phyloP scores from a whole-genome alignment of 2,888 invertebrate genomes.

The Athetis lepigone region DNA sequence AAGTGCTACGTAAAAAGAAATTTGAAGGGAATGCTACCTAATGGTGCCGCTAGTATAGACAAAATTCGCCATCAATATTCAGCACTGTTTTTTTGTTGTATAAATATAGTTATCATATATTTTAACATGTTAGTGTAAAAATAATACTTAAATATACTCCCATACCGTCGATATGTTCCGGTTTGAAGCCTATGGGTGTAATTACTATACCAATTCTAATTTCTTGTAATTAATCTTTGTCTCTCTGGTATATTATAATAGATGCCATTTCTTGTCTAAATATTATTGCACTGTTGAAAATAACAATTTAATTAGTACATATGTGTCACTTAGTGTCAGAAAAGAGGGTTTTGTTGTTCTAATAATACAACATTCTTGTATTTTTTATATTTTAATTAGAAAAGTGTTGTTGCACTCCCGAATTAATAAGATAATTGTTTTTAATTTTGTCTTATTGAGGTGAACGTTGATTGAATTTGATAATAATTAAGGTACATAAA shows the following conservation, averaged over 20 bases:
- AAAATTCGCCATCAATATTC: not conserved
- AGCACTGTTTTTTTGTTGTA: not conserved
- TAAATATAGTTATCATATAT: too few species aligned
- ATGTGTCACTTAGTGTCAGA: not conserved
- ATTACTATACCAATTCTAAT: too few species aligned
- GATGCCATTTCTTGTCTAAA: too few species aligned
- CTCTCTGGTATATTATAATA: too few species aligned
- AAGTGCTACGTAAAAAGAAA: not conserved
- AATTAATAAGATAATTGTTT: conserved; percentile 16
- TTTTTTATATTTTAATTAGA: conserved; percentile 10
- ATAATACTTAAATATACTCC: too few species aligned
- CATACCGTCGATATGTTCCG: too few species aligned
- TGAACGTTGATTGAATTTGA: conserved; percentile 20
- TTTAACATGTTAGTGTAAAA: too few species aligned
- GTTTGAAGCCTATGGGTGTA: too few species aligned
- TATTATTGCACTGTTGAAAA: too few species aligned
- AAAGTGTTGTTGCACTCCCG: conserved; percentile 26
- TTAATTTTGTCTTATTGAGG: conserved; percentile 19
- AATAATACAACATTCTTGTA: not conserved
- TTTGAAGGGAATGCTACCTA: not conserved
- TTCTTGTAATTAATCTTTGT: too few species aligned
- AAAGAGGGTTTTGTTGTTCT: not conserved
- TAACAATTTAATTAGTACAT: too few species aligned
- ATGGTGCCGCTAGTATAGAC: not conserved
- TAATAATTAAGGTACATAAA: not conserved